Evolutionary conservation across 2,797 vertebrate genomes (phyloP), one percentile per base, ranked within the genome.

Genomic region (Pseudotriccus pelzelni): DNA sequence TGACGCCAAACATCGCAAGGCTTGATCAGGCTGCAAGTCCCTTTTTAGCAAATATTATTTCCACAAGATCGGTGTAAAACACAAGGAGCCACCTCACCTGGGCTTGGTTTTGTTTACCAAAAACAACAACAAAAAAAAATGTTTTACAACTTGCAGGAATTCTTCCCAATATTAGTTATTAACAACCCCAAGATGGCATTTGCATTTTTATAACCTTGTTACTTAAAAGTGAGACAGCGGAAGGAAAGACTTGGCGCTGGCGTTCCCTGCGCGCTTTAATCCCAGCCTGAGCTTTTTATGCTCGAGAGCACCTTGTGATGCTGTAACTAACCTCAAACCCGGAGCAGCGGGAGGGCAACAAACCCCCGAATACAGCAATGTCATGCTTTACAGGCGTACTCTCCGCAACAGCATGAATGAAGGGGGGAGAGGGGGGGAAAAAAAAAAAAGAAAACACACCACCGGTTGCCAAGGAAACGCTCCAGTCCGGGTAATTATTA

Each of bases 401-500:
- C 97, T 95, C 98, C 62, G 97, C 98, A 98, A 98, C 98, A 97
- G 98, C 98, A 97, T 98, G 98, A 98, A 97, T 97, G 97, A 85
- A 97, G 94, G 70, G 70, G n/a, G 8, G 36, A 7, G 18, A 12
- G 20, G 32, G 8, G 46, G 46, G 24, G 14, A 12, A 19, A 30
- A 52, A 16, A 50, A 25, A 47, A 36, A 68, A 80, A 50, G 25
- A 84, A 84, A 84, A 83, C 85, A 86, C 43, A 4, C 3, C 46
- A 47, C 67, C 90, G 97, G 99, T 99, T 99, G 99, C 99, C 99
- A 98, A 98, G 99, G 99, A 99, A 99, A 99, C 99, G 97, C 98
- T 98, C 98, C 96, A 98, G 98, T 99, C 98, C 98, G 98, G 98
- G 99, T 99, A 99, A 99, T 99, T 99, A 99, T 99, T 98, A 99